These are phyloP conservation scores for Cerceris ruficornis DNA, from an alignment of 2,888 invertebrate genomes.

Conservation along the genomic window DNA sequence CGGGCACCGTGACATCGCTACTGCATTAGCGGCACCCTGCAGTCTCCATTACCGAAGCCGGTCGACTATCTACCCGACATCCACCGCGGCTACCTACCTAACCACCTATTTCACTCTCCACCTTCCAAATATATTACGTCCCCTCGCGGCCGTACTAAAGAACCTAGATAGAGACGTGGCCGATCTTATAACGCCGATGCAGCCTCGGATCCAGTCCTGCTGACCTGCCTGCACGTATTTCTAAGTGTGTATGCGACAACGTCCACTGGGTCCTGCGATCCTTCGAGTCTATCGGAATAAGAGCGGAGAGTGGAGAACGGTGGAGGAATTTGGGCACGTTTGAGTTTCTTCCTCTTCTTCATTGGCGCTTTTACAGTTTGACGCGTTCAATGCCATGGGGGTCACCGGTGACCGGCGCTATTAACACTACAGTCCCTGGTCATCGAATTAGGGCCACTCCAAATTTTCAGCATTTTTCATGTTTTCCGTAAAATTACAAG, in stretches of 20 bases:
- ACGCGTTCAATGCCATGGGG: no score
- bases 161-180: constrained; percentile 77
- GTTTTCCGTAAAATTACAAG: no score
- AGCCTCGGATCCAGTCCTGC: constrained; percentile 36
- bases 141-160: constrained; percentile 64
- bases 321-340: no score
- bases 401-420: no score
- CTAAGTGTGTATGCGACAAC: constrained; percentile 12
- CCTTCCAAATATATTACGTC: constrained; percentile 77
- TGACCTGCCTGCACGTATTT: constrained; percentile 12
- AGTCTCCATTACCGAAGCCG: constrained; percentile 79
- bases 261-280: not conserved
- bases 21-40: constrained; percentile 82
- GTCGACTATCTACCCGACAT: constrained; percentile 77
- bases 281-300: not conserved
- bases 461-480: no score
- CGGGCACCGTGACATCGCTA: constrained; percentile 79
- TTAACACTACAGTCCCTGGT: no score
- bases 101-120: constrained; percentile 71
- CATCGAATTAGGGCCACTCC: no score
- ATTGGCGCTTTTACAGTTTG: no score
- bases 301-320: not conserved
- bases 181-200: constrained; percentile 73
- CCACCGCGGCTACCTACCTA: constrained; percentile 74
- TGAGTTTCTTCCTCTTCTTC: no score